These are phyloP conservation scores for Toxotes jaculatrix DNA, from an alignment of 2,113 vertebrate genomes.

Conservation along the genomic window DNA sequence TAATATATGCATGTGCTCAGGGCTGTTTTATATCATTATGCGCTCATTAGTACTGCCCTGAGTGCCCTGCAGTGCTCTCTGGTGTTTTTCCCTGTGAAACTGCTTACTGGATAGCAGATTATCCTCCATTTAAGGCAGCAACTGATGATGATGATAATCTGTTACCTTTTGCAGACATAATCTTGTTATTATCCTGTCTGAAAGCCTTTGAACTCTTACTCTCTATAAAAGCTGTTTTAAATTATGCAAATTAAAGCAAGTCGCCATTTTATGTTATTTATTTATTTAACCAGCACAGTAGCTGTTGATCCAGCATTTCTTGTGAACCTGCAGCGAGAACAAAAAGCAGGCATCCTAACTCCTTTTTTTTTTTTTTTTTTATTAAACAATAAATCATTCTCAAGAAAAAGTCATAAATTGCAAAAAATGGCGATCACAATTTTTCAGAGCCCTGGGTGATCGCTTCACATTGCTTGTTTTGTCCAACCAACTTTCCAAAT, in stretches of 20 bases:
- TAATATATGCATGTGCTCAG: slow-evolving; percentile 41
- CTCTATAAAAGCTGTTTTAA: slow-evolving; percentile 47
- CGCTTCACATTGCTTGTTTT: not conserved
- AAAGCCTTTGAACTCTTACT: slow-evolving; percentile 40
- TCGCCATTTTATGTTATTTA: not conserved
- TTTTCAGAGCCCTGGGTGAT: not conserved
- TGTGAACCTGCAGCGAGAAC: not conserved
- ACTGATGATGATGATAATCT: slow-evolving; percentile 18
- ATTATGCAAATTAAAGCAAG: slow-evolving; percentile 36
- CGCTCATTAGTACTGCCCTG: slow-evolving; percentile 34
- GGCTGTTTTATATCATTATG: slow-evolving; percentile 50
- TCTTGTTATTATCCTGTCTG: slow-evolving; percentile 19
- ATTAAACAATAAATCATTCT: not conserved
- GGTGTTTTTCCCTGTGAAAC: slow-evolving; percentile 25
- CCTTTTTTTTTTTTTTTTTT: not conserved
- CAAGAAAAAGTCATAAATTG: not conserved
- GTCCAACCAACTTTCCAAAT: not conserved
- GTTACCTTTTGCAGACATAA: slow-evolving; percentile 25
- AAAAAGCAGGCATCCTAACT: not conserved
- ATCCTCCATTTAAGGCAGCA: slow-evolving; percentile 23
- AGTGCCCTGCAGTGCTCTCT: slow-evolving; percentile 11
- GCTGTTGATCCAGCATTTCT: not conserved
- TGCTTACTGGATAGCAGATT: slow-evolving; percentile 3
- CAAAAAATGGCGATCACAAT: not conserved
- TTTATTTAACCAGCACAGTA: not conserved